phyloP scores from a whole-genome alignment of 2,888 invertebrate species.

The Diadromus collaris region DNA sequence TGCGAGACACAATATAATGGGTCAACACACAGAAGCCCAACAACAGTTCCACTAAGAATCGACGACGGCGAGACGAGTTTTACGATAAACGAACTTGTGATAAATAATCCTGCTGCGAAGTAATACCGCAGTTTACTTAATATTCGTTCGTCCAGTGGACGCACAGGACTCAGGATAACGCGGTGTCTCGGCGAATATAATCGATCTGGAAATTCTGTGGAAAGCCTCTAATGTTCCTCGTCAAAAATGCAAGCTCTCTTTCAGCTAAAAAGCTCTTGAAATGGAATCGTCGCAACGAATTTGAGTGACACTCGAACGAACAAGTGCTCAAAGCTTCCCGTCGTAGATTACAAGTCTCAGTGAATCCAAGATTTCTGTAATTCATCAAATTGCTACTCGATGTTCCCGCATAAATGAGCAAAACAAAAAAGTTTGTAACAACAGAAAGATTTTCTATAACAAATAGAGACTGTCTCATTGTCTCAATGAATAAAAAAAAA shows the following conservation, averaged over 20 bases:
- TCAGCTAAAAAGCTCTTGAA: constrained; percentile 14
- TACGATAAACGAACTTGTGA: constrained; percentile 46
- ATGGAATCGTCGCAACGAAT: constrained; percentile 58
- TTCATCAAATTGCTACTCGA: constrained; percentile 21
- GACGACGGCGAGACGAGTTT: constrained; percentile 6
- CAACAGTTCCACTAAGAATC: constrained; percentile 1
- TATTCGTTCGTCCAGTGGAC: background rate
- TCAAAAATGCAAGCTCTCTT: constrained; percentile 37
- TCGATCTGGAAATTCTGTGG: constrained; percentile 8
- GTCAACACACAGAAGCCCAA: constrained; percentile 32
- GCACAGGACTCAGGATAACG: constrained; percentile 2
- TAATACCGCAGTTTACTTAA: constrained; percentile 32
- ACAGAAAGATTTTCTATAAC: constrained; percentile 49
- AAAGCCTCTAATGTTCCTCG: constrained; percentile 3
- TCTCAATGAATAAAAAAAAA: constrained; percentile 4
- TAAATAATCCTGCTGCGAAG: constrained; percentile 36
- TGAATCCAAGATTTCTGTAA: constrained; percentile 19
- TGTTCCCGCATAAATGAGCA: constrained; percentile 13
- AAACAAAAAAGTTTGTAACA: constrained; percentile 27
- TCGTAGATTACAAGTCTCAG: constrained; percentile 36
- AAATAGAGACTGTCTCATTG: background rate
- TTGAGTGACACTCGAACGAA: constrained; percentile 58
- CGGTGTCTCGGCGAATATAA: background rate
- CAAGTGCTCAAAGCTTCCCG: constrained; percentile 51
- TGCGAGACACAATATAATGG: constrained; percentile 71